phyloP scores from a whole-genome alignment of 1,140 invertebrate species.

The Coenobita brevimanus region DNA sequence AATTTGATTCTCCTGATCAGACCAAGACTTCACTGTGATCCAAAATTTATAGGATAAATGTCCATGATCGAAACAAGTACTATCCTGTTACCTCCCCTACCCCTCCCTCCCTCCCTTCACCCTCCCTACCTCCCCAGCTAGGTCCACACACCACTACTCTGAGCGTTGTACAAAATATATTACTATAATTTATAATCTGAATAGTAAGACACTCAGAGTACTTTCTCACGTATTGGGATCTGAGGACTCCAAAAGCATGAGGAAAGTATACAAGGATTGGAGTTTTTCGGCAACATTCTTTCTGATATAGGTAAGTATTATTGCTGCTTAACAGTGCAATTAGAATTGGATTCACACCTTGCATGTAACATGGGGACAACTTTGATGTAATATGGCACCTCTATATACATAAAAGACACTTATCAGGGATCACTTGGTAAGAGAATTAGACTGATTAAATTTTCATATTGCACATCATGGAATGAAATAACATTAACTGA shows the following conservation, averaged over 20 bases:
- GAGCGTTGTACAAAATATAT: background rate
- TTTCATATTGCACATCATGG: conserved; percentile 35
- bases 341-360: background rate
- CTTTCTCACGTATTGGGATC: no score
- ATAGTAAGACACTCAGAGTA: conserved; percentile 38
- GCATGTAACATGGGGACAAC: conserved; percentile 26
- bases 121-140: no score
- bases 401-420: conserved; percentile 60
- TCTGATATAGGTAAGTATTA: conserved; percentile 27
- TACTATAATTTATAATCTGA: conserved; percentile 4
- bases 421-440: conserved; percentile 31
- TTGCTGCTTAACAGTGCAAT: conserved; percentile 56
- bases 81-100: no score
- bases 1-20: no score
- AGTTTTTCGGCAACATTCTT: no score
- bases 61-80: no score
- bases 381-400: conserved; percentile 66
- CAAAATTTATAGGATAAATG: no score
- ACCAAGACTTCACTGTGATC: no score
- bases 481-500: conserved; percentile 42
- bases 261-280: no score
- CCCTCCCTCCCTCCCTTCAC: no score
- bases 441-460: conserved; percentile 9
- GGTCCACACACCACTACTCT: no score
- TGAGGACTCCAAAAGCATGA: no score